A percentile compares a stretch with the other conserved stretches of the same genome.
Conservation (phyloP, 1,140 invertebrate genomes). For the Chymomyza costata region DNA sequence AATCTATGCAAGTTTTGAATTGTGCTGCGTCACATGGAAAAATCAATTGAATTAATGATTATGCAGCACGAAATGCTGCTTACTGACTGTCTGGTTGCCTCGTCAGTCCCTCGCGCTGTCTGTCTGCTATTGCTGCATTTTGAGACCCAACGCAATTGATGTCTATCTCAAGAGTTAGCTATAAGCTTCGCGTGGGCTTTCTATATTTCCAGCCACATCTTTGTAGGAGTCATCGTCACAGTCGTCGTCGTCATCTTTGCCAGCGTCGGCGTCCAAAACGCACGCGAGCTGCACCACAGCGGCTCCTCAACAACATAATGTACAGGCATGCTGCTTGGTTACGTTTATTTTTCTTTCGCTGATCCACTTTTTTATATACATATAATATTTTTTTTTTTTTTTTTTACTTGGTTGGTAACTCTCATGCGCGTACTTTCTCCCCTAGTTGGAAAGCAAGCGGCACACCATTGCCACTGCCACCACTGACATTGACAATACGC, state of each 20-base stretch:
- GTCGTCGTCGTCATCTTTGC: constrained; percentile 8
- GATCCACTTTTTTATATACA: constrained; percentile 72
- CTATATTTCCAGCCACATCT: constrained; percentile 33
- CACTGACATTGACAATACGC: constrained; percentile 4
- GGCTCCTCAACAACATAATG: constrained; percentile 5
- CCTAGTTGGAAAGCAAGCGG: constrained; percentile 61
- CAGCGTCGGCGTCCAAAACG: constrained; percentile 50
- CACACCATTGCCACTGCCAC: too few relatives aligned
- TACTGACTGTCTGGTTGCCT: background rate
- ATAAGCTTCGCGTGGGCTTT: constrained; percentile 51
- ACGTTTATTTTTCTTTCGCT: constrained; percentile 67
- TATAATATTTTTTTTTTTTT: too few relatives aligned
- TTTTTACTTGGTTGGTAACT: too few relatives aligned
- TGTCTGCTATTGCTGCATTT: too few relatives aligned
- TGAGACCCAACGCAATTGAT: too few relatives aligned
- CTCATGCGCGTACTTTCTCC: constrained; percentile 62
- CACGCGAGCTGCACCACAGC: constrained; percentile 34
- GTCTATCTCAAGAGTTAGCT: too few relatives aligned
- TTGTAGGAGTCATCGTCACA: constrained; percentile 25
- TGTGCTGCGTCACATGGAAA: constrained; percentile 68
- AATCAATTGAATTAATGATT: constrained; percentile 59
- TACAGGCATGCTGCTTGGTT: constrained; percentile 62
- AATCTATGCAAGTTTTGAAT: constrained; percentile 28
- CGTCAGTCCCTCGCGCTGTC: too few relatives aligned
- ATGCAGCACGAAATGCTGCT: constrained; percentile 41